Evolutionary conservation across 2,888 invertebrate genomes (phyloP), one percentile per base, ranked within the genome.

Genomic region (Sialis lutaria): DNA sequence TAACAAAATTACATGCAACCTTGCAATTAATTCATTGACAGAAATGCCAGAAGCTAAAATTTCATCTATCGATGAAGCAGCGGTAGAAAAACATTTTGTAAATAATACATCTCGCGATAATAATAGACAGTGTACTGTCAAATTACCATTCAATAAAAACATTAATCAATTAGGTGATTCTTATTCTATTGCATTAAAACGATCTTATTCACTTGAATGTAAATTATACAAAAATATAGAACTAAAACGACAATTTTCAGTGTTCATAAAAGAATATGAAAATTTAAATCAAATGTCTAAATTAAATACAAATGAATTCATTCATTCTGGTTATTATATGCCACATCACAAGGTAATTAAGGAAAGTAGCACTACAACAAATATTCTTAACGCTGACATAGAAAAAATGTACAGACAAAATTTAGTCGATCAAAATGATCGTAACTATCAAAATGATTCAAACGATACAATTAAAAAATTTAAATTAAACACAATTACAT

Each of bases 231-330:
- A 48, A 33, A 40, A 51, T 13, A 39, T 44, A 7, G 40, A 47
- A 32, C 12, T 52, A 4, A 50, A 47, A 33, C 10, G 31, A n/a
- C 49, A 52, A 43, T 53, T 51, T 39, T 12, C 42, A 6, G 6
- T 46, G 30, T 51, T 54, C 13, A 50, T 52, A 49, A 33, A 46
- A 6, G 48, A 53, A 40, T 52, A 53, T 22, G 42, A 48, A 35
- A 7, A 13, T 6, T 22, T 51, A 33, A 48, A 47, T 32, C 50
- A 52, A n/a, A 53, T 50, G 49, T 39, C 39, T 6, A 44, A 49
- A 46, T 7, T 47, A n/a, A 33, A 43, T 2, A 12, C 3, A 3
- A 43, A 44, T 10, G 42, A 40, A 33, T 8, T 37, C n/a, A 7
- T 8, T 6, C 9, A 34, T 10, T n/a, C 12, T 49, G 37, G 32